Evolutionary conservation across 2,888 invertebrate genomes (phyloP), one percentile per base, ranked within the genome.

Genomic region (Oligia latruncula): DNA sequence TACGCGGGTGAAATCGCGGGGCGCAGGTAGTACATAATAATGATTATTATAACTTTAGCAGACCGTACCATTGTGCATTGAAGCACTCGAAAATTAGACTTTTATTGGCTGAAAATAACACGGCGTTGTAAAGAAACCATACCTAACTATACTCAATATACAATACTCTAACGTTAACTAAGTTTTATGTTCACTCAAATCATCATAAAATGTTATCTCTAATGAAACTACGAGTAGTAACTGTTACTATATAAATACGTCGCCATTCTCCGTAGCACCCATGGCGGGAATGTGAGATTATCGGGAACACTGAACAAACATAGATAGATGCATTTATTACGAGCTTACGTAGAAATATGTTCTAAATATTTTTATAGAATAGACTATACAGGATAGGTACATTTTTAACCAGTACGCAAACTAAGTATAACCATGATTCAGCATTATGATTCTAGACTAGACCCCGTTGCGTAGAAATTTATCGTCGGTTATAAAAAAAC

Each of bases 181-280:
- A 66, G 58, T 71, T 74, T 74, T 74, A 84, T 73, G 49, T 6
- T 64, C 84, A 75, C 74, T 81, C 81, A 52, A 85, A 85, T 85
- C 85, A 85, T 84, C 81, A 87, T 87, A 84, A 85, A 75, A 35
- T 49, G 81, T 73, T 85, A 77, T 80, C 84, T 49, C 40, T 84
- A 85, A 87, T 85, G 85, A 80, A 80, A 77, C 17, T 62, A 70
- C 74, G 35, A 72, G 60, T n/a, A 58, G 13, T 40, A 29, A 52
- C 72, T 13, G 35, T 46, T 72, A n/a, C 77, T 46, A 60, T 49
- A 62, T 49, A 64, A 29, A 64, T 46, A 77, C 62, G 49, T 62
- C 29, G 70, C 29, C 78, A 46, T 74, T 55, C 64, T 49, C 5
- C 8, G 62, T 43, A 71, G 58, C 64, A 64, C 49, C 40, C 82